Base-by-base conservation (phyloP, 2,113 vertebrate species). In the Gobio gobio region DNA sequence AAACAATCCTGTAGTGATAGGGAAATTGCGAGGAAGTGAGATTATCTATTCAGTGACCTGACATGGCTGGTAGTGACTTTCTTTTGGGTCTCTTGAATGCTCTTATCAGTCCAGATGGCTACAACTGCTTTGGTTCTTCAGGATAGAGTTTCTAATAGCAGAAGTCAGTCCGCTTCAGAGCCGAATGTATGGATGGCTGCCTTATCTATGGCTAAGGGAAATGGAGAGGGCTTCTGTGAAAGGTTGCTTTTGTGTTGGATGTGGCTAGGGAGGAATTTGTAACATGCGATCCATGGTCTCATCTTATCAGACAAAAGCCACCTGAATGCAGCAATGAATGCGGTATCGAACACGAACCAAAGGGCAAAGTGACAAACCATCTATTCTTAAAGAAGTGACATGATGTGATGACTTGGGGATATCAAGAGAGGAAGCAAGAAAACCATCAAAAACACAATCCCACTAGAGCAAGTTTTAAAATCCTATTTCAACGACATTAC, bases 41-140 rank as follows among this genome's bases (percentile, higher is more conserved):
- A 85, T 89, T 75, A 82, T 81, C 82, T 86, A 16, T 54, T 56
- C 54, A 33, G 59, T 56, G 51, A 86, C 56, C 58, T 74, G 33
- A 26, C 74, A 47, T 40, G 76, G 13, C 14, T 51, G 59, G 33
- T 83, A 61, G 58, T 83, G 77, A 61, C 36, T 63, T 77, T 51
- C 29, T 73, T 66, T 29, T 24, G 18, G 47, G 43, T 76, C 51
- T 64, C 51, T 51, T 61, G 47, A 10, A 43, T 43, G 40, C 29
- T 56, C 76, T 84, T 86, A 86, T 87, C 80, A 84, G 73, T 12
- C 47, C 64, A 49, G 64, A 81, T 36, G 22, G 24, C 59, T 51
- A 73, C 45, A 29, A 33, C 16, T 33, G 45, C 78, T 49, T 68
- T 36, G 43, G 40, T 14, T 79, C 45, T 61, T 51, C 43, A 81